phyloP scores from a whole-genome alignment of 2,888 invertebrate species.

The Eudasyphora cyanicolor region DNA sequence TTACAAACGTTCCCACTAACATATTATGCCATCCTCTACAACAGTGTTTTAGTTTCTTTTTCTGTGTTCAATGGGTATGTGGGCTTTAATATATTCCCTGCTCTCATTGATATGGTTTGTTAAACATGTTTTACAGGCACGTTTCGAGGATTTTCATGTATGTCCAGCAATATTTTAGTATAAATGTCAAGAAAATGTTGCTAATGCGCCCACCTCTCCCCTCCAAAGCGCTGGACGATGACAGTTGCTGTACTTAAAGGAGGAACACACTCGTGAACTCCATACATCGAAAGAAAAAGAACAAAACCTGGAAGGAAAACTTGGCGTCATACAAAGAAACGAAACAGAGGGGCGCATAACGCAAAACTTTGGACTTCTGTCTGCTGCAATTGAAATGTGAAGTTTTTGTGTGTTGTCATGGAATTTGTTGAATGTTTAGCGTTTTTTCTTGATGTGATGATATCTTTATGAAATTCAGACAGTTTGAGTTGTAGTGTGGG shows the following conservation, averaged over 20 bases:
- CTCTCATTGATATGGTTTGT: slow-evolving; percentile 37
- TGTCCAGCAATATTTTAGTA: slow-evolving; percentile 74
- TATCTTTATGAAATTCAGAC: not conserved
- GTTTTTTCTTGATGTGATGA: not conserved
- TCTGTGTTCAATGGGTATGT: not conserved
- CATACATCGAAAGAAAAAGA: not conserved
- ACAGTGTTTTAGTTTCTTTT: too few species aligned
- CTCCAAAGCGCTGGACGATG: slow-evolving; percentile 18
- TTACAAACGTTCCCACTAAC: not conserved
- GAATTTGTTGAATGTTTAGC: slow-evolving; percentile 15
- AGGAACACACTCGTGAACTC: not conserved
- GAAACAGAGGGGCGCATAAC: not conserved
- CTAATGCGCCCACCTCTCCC: slow-evolving; percentile 19
- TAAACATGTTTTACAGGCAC: slow-evolving; percentile 68
- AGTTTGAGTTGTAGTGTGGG: not conserved
- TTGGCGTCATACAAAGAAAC: slow-evolving; percentile 43
- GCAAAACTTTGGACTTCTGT: not conserved
- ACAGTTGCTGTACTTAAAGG: not conserved
- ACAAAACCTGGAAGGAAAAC: slow-evolving; percentile 3
- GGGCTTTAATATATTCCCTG: not conserved
- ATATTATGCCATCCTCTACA: not conserved
- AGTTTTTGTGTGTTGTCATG: not conserved
- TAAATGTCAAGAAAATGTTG: slow-evolving; percentile 69
- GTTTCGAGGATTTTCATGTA: slow-evolving; percentile 70
- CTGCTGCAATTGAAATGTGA: slow-evolving; percentile 26